A percentile compares a stretch with the other conserved stretches of the same genome.
These are phyloP conservation scores for Xanthia icteritia DNA, from an alignment of 2,888 invertebrate genomes.

Conservation along the genomic window DNA sequence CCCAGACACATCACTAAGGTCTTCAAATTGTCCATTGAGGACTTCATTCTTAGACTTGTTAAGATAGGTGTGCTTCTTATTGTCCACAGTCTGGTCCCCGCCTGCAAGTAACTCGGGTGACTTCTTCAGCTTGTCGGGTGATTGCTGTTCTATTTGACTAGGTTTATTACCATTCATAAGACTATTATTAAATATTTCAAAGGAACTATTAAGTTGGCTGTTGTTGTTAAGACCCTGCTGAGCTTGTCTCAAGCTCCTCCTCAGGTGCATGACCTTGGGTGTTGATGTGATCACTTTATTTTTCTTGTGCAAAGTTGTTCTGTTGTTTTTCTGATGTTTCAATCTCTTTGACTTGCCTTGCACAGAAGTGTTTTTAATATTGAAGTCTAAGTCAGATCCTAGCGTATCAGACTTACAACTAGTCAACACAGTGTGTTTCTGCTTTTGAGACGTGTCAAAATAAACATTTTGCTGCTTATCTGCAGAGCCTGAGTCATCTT, in stretches of 20 bases:
- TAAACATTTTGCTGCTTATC: conserved; percentile 81
- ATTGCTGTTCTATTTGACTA: conserved; percentile 62
- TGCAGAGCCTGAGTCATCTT: conserved; percentile 78
- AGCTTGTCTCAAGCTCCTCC: conserved; percentile 82
- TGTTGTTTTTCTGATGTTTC: conserved; percentile 74
- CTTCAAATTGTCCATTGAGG: conserved; percentile 83
- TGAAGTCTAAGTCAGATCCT: conserved; percentile 82
- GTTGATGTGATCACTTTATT: conserved; percentile 83
- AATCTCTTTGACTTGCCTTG: conserved; percentile 76
- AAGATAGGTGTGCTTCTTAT: conserved; percentile 64
- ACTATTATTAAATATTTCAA: conserved; percentile 74
- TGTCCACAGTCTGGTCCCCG: conserved; percentile 68
- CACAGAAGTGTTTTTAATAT: conserved; percentile 80
- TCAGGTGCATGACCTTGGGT: conserved; percentile 77
- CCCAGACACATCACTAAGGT: conserved; percentile 87
- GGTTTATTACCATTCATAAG: conserved; percentile 71
- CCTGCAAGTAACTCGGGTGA: conserved; percentile 63
- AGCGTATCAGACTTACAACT: conserved; percentile 77
- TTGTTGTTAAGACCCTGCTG: conserved; percentile 76
- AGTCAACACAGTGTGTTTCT: conserved; percentile 70
- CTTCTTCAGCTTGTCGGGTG: conserved; percentile 62
- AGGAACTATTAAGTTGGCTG: conserved; percentile 77
- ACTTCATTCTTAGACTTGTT: conserved; percentile 66
- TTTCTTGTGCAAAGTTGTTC: conserved; percentile 76
- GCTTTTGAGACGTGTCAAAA: conserved; percentile 79